Conservation (phyloP, 2,797 vertebrate genomes). For the Micrastur ruficollis region DNA sequence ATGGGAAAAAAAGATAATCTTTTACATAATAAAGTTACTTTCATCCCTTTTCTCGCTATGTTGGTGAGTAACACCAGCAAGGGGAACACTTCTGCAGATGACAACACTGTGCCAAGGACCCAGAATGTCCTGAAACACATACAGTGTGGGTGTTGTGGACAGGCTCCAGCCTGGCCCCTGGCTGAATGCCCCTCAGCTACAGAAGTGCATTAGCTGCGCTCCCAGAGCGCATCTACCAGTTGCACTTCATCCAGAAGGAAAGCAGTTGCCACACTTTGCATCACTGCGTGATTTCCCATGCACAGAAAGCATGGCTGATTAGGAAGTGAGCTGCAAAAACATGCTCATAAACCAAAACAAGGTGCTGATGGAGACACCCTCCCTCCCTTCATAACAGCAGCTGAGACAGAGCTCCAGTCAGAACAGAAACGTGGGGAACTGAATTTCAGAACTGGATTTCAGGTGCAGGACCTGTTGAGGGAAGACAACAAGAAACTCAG, state of each 20-base stretch:
- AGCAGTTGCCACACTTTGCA: rapidly evolving
- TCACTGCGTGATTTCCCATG: rapidly evolving
- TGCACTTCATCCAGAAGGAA: background rate
- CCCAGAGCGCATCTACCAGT: rapidly evolving
- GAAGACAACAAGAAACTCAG: background rate
- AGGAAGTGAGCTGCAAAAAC: background rate
- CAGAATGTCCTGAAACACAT: background rate
- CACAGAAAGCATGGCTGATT: background rate
- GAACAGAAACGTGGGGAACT: background rate
- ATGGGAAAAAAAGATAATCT: background rate
- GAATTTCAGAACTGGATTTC: background rate
- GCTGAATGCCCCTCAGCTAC: background rate
- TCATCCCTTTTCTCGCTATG: background rate
- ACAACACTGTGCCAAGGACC: background rate
- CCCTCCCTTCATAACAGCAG: background rate
- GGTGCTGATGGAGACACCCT: background rate
- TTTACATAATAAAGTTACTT: background rate
- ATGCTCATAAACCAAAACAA: background rate
- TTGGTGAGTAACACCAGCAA: background rate
- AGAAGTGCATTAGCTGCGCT: background rate
- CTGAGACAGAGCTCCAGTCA: background rate
- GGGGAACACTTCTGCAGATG: background rate
- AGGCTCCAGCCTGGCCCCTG: background rate
- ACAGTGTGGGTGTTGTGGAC: background rate
- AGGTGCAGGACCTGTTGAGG: background rate